phyloP scores from a whole-genome alignment of 2,888 invertebrate genomes.

The Acronicta psi region DNA sequence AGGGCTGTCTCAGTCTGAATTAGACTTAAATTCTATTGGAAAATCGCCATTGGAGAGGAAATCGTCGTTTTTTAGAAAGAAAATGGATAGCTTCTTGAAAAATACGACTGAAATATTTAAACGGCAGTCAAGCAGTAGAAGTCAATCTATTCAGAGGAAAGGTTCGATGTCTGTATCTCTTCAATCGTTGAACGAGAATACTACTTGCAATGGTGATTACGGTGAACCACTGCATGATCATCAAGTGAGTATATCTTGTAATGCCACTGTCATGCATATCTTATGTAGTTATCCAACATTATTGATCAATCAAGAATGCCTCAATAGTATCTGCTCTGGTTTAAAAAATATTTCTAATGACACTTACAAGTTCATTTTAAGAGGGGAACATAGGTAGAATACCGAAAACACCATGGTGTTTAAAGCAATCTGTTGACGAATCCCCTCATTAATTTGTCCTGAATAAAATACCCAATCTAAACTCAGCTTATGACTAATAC shows the following conservation, averaged over 20 bases:
- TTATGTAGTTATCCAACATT: no score
- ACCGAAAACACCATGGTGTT: no score
- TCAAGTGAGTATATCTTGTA: slow-evolving; percentile 51
- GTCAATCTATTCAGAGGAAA: slow-evolving; percentile 64
- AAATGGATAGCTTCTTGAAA: slow-evolving; percentile 82
- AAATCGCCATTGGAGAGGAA: slow-evolving; percentile 82
- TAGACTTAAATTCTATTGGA: slow-evolving; percentile 81
- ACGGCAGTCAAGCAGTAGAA: slow-evolving; percentile 69
- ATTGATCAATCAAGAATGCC: no score
- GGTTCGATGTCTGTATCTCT: slow-evolving; percentile 80
- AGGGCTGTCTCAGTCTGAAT: slow-evolving; percentile 80
- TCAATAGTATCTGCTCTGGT: no score
- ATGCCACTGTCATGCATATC: no score
- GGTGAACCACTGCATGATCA: slow-evolving; percentile 50
- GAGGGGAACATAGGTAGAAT: no score
- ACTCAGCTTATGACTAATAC: no score
- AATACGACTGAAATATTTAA: slow-evolving; percentile 84
- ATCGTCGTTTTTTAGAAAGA: slow-evolving; percentile 84
- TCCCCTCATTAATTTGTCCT: no score
- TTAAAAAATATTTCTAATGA: no score
- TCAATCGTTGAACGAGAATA: slow-evolving; percentile 76
- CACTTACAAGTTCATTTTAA: no score
- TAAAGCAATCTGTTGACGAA: no score
- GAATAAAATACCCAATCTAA: no score
- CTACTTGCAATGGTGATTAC: slow-evolving; percentile 51